Evolutionary conservation across 2,888 invertebrate species (phyloP), one percentile per base, ranked within the genome.

Genomic region (Bombylius major): DNA sequence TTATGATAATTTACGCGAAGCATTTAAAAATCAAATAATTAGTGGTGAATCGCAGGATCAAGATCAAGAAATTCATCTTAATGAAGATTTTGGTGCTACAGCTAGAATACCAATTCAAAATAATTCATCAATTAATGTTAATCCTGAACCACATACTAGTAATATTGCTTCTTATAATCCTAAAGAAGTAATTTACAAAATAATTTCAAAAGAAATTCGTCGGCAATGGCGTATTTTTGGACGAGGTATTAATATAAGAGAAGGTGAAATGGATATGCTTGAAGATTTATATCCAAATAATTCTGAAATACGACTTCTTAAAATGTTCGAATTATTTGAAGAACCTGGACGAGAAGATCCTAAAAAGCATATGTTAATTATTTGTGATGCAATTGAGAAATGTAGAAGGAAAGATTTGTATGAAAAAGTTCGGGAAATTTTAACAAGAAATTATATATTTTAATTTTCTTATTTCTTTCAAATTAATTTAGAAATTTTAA

Each of bases 191-290:
- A 31, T 47, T 23, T 47, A 47, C 31, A 47, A 31, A 47, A 23
- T 9, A 23, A 47, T 47, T 4, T 47, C 47, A 5, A 5, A 31
- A 23, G 66, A 71, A 23, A 63, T 73, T 56, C 73, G 73, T 0
- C 66, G 65, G 4, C 65, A 64, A 47, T 73, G 73, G 73, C 66
- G 71, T 6, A 58, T 61, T 7, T 61, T 73, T 7, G 74, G 72
- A 0, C 65, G 73, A 0, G 65, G 66, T 33, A 50, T 73, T 8
- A 56, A 60, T n/a, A 61, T 72, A 7, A 59, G 61, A 5, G 69
- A 72, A 47, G 57, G 57, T 23, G 53, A 57, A 1, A 66, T 73
- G 65, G 73, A 73, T 50, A 63, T 60, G 4, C 64, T 73, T 1
- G 71, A 71, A 55, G 31, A 56, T 0, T 64, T 65, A 4, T 65